Base-by-base conservation (phyloP, 2,113 vertebrate genomes). In the Hucho hucho region DNA sequence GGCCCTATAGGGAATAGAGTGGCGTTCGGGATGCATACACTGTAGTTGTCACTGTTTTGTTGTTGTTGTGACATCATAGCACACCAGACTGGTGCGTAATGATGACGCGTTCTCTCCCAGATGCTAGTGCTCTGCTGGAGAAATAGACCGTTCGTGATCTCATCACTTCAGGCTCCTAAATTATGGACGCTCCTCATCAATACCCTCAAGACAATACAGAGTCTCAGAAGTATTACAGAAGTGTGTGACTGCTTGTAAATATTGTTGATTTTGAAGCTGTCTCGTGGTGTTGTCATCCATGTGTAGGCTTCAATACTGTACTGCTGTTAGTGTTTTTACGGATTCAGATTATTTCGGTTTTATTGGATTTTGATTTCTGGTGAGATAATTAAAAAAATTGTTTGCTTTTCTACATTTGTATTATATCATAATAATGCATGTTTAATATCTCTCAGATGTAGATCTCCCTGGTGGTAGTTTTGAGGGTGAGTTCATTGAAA, bases 291-390 rank as follows among this genome's bases (percentile, higher is more conserved):
- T n/a, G 25, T 66, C 6, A 29, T 65, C 13, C 64, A 28, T 65
- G 13, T 32, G 28, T 66, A 16, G 28, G 26, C 25, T 20, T 12
- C 28, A 66, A 26, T 29, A 26, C 3, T 24, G 12, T n/a, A n/a
- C n/a, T n/a, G n/a, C 13, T 32, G 26, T 29, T 29, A 4, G n/a
- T n/a, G n/a, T n/a, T 25, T 25, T 12, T 63, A 24, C 18, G 18
- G 3, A 11, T 22, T 25, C 1, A 3, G 16, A 61, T 22, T 1
- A 22, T 22, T 7, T 61, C 22, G 22, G 22, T 22, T 7, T 25
- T 64, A 12, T 25, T 3, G 58, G 12, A 25, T 25, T 64, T 64
- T 11, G 2, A 84, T 86, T 26, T 91, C 87, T 84, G 81, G 0
- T n/a, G 58, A 3, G 20, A 37, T 26, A 18, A 59, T 72, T 61